Percentiles rank a stretch among this genome's conserved stretches.
Conservation (phyloP, 1,140 invertebrate genomes). For the Papilio aristodemus region DNA sequence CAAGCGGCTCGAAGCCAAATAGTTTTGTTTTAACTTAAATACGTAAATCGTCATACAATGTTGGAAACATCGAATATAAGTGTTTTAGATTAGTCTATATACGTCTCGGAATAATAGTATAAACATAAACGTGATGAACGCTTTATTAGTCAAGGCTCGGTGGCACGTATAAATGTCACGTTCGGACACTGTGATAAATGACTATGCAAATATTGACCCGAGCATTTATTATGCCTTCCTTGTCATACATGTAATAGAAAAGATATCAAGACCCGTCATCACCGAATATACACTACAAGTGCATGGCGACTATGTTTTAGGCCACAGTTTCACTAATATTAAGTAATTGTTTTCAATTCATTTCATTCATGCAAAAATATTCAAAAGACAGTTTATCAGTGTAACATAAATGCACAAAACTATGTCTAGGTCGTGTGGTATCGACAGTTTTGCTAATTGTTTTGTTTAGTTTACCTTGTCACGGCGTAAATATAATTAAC, state of each 20-base stretch:
- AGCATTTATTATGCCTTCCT: background rate
- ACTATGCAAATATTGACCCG: constrained; percentile 12
- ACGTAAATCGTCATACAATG: no score
- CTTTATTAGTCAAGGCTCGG: constrained; percentile 14
- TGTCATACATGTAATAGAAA: background rate
- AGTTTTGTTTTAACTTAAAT: no score
- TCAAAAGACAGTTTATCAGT: background rate
- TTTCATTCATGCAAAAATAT: no score
- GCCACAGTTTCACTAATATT: background rate
- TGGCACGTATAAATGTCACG: constrained; percentile 7
- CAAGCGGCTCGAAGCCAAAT: no score
- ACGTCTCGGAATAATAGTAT: background rate
- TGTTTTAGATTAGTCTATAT: no score
- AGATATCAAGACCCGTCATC: background rate
- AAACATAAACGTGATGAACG: constrained; percentile 13
- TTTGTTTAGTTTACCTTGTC: constrained; percentile 18
- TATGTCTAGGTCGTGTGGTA: constrained; percentile 21
- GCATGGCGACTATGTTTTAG: background rate
- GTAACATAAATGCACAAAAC: background rate
- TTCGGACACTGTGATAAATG: constrained; percentile 1
- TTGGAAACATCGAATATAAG: no score
- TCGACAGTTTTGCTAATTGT: constrained; percentile 18
- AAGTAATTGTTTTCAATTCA: no score
- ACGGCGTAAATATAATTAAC: constrained; percentile 6
- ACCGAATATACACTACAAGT: background rate